Evolutionary conservation across 1,140 invertebrate species (phyloP).

Genomic region (Cecropterus lyciades): DNA sequence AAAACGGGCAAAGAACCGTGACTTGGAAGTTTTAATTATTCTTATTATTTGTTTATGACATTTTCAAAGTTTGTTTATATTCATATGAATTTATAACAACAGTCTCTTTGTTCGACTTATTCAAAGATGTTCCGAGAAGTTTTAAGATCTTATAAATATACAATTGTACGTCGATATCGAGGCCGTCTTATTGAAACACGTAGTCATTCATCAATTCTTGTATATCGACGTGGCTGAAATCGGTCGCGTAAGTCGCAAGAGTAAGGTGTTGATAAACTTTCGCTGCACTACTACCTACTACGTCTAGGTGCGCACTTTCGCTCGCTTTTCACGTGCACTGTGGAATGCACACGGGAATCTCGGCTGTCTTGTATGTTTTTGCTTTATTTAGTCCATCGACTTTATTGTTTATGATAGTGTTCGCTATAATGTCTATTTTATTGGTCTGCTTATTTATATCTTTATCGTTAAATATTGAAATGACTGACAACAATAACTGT

Average conservation of each 20-base stretch:
- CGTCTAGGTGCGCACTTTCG: conserved; percentile 64
- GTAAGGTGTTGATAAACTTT: conserved; percentile 61
- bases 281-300: conserved; percentile 49
- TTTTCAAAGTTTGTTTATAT: neutral
- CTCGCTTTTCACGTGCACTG: conserved; percentile 49
- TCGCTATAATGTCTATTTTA: too few relatives aligned
- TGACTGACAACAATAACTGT: too few relatives aligned
- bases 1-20: neutral
- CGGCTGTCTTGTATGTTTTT: conserved; percentile 4
- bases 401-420: neutral
- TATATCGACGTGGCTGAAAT: conserved; percentile 40
- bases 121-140: conserved; percentile 1
- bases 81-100: neutral
- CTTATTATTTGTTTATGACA: neutral
- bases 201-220: conserved; percentile 1
- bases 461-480: too few relatives aligned
- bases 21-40: neutral
- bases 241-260: conserved; percentile 25
- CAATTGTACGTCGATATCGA: conserved; percentile 13
- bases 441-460: too few relatives aligned
- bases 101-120: neutral
- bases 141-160: conserved; percentile 1
- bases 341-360: conserved; percentile 29
- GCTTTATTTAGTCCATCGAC: neutral
- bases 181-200: conserved; percentile 27